Evolutionary conservation across 2,113 vertebrate genomes (phyloP), one percentile per base, ranked within the genome.

Genomic region (Cavia aperea): DNA sequence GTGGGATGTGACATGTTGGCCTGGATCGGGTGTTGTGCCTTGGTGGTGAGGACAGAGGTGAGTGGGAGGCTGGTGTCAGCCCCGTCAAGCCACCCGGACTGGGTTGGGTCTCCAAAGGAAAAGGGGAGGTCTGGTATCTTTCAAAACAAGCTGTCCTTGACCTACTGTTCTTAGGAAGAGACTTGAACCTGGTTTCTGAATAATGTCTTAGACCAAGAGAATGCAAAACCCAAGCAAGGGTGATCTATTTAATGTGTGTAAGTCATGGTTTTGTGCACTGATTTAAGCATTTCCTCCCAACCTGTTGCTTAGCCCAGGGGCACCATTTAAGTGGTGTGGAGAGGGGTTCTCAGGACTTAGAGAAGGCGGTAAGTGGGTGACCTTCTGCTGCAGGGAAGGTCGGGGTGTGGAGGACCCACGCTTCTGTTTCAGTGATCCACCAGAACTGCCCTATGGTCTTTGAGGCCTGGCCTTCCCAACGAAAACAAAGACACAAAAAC

Each of bases 401-500:
- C 43, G 24, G 46, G 23, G 60, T 73, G 1, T 26, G 3, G 54
- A 77, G 29, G n/a, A 14, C 8, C 66, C 66, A 14, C 33, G 60
- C 18, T 36, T 46, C 86, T 31, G n/a, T 63, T 19, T 66, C 51
- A 36, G 8, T 23, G 2, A 4, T 39, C 5, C 10, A 5, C n/a
- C 75, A 56, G 23, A n/a, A 24, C 21, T 54, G 36, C 39, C 56
- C 83, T 6, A 2, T 16, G 23, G 54, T 73, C 88, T 90, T n/a
- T 7, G 78, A 73, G 49, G 58, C 21, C 75, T 85, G 73, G 0
- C 31, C 87, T 85, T 90, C 54, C 94, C 33, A 51, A 46, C 58
- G 31, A 89, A 94, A 96, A 95, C 90, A 75, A 96, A 96, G 84
- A 95, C 58, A 1, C 89, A 54, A 46, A 95, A 70, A n/a, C 81